A percentile compares a stretch with the other conserved stretches of the same genome.
These are phyloP conservation scores for Elmis aenea DNA, from an alignment of 2,888 invertebrate species.

Conservation along the genomic window DNA sequence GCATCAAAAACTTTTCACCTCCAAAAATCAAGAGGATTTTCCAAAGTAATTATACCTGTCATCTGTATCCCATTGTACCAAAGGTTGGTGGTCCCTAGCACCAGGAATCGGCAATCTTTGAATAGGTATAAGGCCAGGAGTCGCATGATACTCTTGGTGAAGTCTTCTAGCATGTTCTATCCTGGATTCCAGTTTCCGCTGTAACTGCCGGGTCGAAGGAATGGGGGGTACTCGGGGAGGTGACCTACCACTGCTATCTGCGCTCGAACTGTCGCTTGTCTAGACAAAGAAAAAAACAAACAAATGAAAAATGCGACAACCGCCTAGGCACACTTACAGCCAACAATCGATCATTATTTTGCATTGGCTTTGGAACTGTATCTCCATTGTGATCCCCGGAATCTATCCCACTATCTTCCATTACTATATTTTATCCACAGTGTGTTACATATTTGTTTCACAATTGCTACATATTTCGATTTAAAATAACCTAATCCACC, in stretches of 20 bases:
- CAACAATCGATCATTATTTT: constrained; percentile 25
- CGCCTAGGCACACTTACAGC: constrained; percentile 16
- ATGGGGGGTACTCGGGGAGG: constrained; percentile 32
- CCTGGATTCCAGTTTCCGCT: constrained; percentile 43
- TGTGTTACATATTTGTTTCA: too few relatives aligned
- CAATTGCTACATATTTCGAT: too few relatives aligned
- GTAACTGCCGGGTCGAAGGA: constrained; percentile 37
- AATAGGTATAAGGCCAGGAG: constrained; percentile 48
- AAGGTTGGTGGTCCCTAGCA: constrained; percentile 51
- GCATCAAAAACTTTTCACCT: too few relatives aligned
- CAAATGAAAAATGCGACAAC: too few relatives aligned
- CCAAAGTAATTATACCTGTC: constrained; percentile 49
- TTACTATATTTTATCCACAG: too few relatives aligned
- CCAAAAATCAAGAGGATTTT: too few relatives aligned
- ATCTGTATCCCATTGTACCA: constrained; percentile 57
- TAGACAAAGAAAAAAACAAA: constrained; percentile 22
- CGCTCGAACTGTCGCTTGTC: constrained; percentile 44
- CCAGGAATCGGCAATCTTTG: constrained; percentile 50
- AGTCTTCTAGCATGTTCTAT: constrained; percentile 46
- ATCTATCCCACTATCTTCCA: constrained; percentile 54
- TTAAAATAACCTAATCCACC: too few relatives aligned
- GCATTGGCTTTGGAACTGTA: constrained; percentile 33
- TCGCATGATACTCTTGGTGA: constrained; percentile 46
- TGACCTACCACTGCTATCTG: constrained; percentile 36
- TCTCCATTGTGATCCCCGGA: constrained; percentile 49